phyloP scores from a whole-genome alignment of 53 echinoderm and acorn worm species.

The Henricia sp. region DNA sequence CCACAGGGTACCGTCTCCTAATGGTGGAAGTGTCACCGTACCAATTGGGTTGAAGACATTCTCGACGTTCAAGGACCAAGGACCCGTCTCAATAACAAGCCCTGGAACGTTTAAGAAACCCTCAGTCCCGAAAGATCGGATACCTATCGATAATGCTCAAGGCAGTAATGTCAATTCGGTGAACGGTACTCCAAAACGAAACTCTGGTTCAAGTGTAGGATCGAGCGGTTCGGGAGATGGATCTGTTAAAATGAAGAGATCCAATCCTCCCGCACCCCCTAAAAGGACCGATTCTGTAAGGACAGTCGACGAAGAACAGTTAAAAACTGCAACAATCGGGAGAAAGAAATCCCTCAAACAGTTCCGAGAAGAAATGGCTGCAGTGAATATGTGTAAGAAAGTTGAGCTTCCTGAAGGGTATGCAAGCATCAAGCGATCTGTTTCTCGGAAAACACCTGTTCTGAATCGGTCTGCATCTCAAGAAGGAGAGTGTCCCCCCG shows the following conservation, averaged over 20 bases:
- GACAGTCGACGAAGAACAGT: slow-evolving; percentile 76
- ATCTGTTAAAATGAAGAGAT: slow-evolving; percentile 70
- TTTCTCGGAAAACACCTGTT: slow-evolving; percentile 70
- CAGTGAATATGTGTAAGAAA: slow-evolving; percentile 65
- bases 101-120: slow-evolving; percentile 27
- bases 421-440: slow-evolving; percentile 91
- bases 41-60: slow-evolving; percentile 55
- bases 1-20: slow-evolving; percentile 31
- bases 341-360: slow-evolving; percentile 95
- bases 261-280: slow-evolving; percentile 82
- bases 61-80: slow-evolving; percentile 96
- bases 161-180: slow-evolving; percentile 56
- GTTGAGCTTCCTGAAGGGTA: slow-evolving; percentile 87
- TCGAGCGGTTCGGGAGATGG: slow-evolving; percentile 87
- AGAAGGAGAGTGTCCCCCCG: slow-evolving; percentile 61
- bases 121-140: slow-evolving; percentile 47
- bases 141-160: slow-evolving; percentile 76
- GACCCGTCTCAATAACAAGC: slow-evolving; percentile 27
- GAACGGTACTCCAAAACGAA: slow-evolving; percentile 62
- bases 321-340: slow-evolving; percentile 94
- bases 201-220: slow-evolving; percentile 87
- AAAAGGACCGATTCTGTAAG: slow-evolving; percentile 80
- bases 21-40: slow-evolving; percentile 2
- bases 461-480: slow-evolving; percentile 38
- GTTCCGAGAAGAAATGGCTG: slow-evolving; percentile 86